phyloP scores from a whole-genome alignment of 2,797 vertebrate genomes.

The Synanceia verrucosa region DNA sequence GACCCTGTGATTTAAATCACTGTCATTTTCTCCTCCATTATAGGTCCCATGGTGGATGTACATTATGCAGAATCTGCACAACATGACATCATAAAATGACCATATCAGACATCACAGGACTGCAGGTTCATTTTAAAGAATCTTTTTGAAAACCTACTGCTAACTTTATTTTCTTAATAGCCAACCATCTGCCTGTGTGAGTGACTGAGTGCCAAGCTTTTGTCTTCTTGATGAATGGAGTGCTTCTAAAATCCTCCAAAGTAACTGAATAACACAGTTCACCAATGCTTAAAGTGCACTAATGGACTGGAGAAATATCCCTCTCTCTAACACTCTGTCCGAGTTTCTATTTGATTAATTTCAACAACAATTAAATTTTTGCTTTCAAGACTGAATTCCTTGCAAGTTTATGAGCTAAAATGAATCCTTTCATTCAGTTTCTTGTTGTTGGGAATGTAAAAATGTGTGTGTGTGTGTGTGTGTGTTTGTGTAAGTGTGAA shows the following conservation, averaged over 20 bases:
- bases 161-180: conserved; percentile 46
- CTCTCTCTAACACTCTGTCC: conserved; percentile 42
- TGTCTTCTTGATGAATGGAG: conserved; percentile 66
- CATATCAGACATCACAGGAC: background rate
- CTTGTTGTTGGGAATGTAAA: conserved; percentile 19
- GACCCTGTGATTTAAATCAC: conserved; percentile 6
- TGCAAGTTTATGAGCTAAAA: conserved; percentile 40
- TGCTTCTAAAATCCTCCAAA: conserved; percentile 64
- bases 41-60: conserved; percentile 10
- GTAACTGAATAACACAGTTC: conserved; percentile 66
- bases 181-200: conserved; percentile 40
- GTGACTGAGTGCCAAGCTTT: conserved; percentile 53
- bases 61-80: conserved; percentile 36
- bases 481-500: background rate
- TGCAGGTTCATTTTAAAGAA: conserved; percentile 14
- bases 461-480: background rate
- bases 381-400: conserved; percentile 45
- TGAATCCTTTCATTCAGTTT: conserved; percentile 20
- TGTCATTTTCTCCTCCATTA: conserved; percentile 24
- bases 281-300: conserved; percentile 65
- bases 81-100: conserved; percentile 43
- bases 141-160: conserved; percentile 16
- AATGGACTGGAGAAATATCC: conserved; percentile 66
- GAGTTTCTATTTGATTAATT: conserved; percentile 64
- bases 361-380: conserved; percentile 62